Percentiles rank a stretch among this genome's conserved stretches.
These are phyloP conservation scores for Catocala nupta DNA, from an alignment of 2,888 invertebrate species.

Conservation along the genomic window DNA sequence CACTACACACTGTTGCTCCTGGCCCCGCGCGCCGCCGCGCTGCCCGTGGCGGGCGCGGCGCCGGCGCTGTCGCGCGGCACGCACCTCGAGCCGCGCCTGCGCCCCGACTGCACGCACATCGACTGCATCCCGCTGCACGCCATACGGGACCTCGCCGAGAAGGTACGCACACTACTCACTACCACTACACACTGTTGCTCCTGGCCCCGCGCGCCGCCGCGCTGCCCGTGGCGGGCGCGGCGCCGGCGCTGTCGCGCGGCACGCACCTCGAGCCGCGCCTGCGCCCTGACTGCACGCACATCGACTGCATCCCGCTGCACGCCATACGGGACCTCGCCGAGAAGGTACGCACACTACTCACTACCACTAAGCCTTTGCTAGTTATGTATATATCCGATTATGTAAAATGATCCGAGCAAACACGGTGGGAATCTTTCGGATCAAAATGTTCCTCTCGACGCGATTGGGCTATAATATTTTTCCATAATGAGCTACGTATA, in stretches of 20 bases:
- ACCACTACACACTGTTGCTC: conserved; percentile 79
- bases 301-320: conserved; percentile 95
- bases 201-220: no score
- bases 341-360: conserved; percentile 86
- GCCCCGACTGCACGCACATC: conserved; percentile 93
- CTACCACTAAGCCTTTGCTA: no score
- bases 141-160: conserved; percentile 94
- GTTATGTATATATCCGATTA: no score
- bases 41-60: conserved; percentile 89
- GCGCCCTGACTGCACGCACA: conserved; percentile 93
- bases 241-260: no score
- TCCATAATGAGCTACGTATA: no score
- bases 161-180: conserved; percentile 82
- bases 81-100: conserved; percentile 94
- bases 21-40: conserved; percentile 89
- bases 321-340: conserved; percentile 95
- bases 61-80: conserved; percentile 92
- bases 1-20: conserved; percentile 83
- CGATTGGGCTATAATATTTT: no score
- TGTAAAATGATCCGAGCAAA: no score
- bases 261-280: conserved; percentile 95
- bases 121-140: conserved; percentile 95
- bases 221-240: no score
- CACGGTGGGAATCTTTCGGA: no score
- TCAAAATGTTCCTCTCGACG: no score